These are phyloP conservation scores for Gisinianus flammeolus DNA, from an alignment of 2,888 invertebrate species.

Conservation along the genomic window DNA sequence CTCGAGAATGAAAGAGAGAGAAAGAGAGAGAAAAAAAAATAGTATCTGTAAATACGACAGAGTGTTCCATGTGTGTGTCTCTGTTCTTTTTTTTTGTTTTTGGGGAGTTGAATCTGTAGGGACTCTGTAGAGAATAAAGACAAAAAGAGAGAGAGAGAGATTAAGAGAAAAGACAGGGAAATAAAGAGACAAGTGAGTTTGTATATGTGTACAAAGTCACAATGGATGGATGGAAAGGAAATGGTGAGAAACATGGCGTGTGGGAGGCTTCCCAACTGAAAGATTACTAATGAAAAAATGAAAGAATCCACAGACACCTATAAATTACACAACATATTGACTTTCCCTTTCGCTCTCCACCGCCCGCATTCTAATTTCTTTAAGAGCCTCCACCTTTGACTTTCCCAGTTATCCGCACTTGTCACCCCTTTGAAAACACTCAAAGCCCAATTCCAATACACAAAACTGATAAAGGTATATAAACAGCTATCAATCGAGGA, in stretches of 20 bases:
- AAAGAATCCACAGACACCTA: constrained; percentile 40
- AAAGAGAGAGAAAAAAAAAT: background rate
- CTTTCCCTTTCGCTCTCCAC: too few relatives aligned
- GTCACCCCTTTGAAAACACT: too few relatives aligned
- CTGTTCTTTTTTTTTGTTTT: background rate
- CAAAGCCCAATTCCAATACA: too few relatives aligned
- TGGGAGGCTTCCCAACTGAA: constrained; percentile 14
- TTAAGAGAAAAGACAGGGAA: background rate
- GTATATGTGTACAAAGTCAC: background rate
- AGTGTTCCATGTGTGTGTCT: too few relatives aligned
- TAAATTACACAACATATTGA: constrained; percentile 37
- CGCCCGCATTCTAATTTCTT: constrained; percentile 39
- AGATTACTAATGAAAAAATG: constrained; percentile 43
- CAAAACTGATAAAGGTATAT: too few relatives aligned
- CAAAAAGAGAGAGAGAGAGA: background rate
- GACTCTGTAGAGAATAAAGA: background rate
- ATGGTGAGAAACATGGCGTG: background rate
- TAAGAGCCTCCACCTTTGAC: constrained; percentile 24
- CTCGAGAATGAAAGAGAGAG: background rate
- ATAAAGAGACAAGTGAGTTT: background rate
- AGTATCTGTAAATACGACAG: too few relatives aligned
- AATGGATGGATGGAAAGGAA: background rate
- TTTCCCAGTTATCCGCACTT: background rate
- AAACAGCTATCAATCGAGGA: too few relatives aligned
- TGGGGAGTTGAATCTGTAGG: background rate